A percentile compares a stretch with the other conserved stretches of the same genome.
Conservation (phyloP, 2,797 vertebrate species). For the Ceryle rudis region DNA sequence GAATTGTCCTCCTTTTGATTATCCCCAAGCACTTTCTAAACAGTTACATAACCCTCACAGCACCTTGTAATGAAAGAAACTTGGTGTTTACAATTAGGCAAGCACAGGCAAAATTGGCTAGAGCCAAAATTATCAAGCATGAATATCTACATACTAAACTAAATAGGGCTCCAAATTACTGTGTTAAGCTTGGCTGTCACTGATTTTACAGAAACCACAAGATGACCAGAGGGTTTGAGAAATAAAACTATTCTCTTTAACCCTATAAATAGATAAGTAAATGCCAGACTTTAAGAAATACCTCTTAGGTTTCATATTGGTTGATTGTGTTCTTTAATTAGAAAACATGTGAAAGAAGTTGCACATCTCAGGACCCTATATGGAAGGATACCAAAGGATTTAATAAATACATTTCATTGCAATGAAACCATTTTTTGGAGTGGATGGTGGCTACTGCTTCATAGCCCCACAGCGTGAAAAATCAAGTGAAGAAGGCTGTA, state of each 20-base stretch:
- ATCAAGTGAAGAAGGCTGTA: not conserved
- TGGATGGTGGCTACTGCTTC: not conserved
- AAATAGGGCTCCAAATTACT: too few relatives aligned
- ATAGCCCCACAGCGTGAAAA: not conserved
- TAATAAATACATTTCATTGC: not conserved
- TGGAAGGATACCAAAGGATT: not conserved
- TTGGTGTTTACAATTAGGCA: not conserved
- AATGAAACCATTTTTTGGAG: not conserved
- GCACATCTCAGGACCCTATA: not conserved
- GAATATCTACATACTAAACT: not conserved
- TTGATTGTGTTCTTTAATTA: not conserved
- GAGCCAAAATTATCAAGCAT: not conserved
- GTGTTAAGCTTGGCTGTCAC: not conserved
- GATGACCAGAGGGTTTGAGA: not conserved
- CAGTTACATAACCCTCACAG: not conserved
- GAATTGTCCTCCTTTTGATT: not conserved
- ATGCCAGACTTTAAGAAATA: not conserved
- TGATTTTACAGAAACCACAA: not conserved
- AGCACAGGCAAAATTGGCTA: not conserved
- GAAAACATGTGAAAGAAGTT: not conserved
- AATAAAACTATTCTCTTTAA: not conserved
- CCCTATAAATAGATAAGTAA: not conserved
- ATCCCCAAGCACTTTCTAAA: not conserved
- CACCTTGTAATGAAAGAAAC: not conserved
- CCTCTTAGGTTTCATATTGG: not conserved